phyloP scores from a whole-genome alignment of 2,888 invertebrate genomes.

The Drosophila borealis region DNA sequence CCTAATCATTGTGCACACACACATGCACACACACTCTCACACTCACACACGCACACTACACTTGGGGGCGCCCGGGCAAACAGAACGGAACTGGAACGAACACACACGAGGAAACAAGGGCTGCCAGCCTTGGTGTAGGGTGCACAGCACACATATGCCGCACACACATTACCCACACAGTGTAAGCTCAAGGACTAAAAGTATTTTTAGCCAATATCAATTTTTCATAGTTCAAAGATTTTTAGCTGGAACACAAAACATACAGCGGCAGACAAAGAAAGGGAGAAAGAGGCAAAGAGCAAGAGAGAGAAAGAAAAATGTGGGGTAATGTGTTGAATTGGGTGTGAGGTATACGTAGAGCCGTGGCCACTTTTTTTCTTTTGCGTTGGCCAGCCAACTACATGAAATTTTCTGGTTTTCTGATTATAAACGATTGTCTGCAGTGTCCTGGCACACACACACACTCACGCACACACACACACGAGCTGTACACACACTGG shows the following conservation, averaged over 20 bases:
- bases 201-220: slow-evolving; percentile 81
- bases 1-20: slow-evolving; percentile 74
- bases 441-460: slow-evolving; percentile 48
- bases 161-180: slow-evolving; percentile 10
- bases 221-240: slow-evolving; percentile 82
- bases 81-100: slow-evolving; percentile 22
- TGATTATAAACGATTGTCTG: slow-evolving; percentile 79
- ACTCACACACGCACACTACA: slow-evolving; percentile 59
- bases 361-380: slow-evolving; percentile 45
- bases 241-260: slow-evolving; percentile 57
- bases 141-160: slow-evolving; percentile 41
- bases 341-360: slow-evolving; percentile 21
- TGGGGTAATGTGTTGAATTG: background rate
- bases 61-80: slow-evolving; percentile 42
- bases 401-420: slow-evolving; percentile 77
- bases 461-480: slow-evolving; percentile 11
- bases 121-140: background rate
- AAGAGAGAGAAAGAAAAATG: background rate
- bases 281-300: background rate
- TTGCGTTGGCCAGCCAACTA: slow-evolving; percentile 54
- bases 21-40: no score
- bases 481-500: slow-evolving; percentile 5
- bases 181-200: slow-evolving; percentile 69
- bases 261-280: background rate
- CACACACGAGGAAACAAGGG: slow-evolving; percentile 53